Evolutionary conservation across 2,888 invertebrate genomes (phyloP), one percentile per base, ranked within the genome.

Genomic region (Oscheius myriophilus): DNA sequence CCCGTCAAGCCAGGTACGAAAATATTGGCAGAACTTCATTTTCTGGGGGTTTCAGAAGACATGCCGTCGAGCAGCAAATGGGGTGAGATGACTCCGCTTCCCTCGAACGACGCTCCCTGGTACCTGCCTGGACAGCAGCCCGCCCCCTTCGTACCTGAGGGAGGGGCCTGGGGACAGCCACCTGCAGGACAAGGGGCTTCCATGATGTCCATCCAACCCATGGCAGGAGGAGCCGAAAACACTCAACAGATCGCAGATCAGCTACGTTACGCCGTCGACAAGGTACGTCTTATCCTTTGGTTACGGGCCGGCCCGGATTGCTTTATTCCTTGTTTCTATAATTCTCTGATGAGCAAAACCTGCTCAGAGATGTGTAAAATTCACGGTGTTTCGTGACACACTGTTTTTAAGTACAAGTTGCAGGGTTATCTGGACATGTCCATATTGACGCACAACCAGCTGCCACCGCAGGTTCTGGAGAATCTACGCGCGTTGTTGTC

Each of bases 251-350:
- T 78, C 7, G 75, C 77, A 1, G 80, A 75, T 25, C 74, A 78
- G 69, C 67, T 80, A 23, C 72, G 73, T 42, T 69, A 73, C 39
- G 80, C 80, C 45, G 77, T 77, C 25, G 78, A 79, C 16, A 79
- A 80, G 67, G 80, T 72, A 41, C 45, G 46, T n/a, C n/a, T n/a
- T n/a, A n/a, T n/a, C 45, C 54, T 55, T 45, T n/a, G n/a, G n/a
- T n/a, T n/a, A n/a, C n/a, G n/a, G n/a, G n/a, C n/a, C n/a, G n/a
- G n/a, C n/a, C n/a, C n/a, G n/a, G n/a, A n/a, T n/a, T n/a, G n/a
- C n/a, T n/a, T n/a, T n/a, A n/a, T n/a, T n/a, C n/a, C n/a, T n/a
- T n/a, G n/a, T n/a, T n/a, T n/a, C n/a, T n/a, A n/a, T n/a, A n/a
- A n/a, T n/a, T n/a, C n/a, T n/a, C n/a, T n/a, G n/a, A n/a, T n/a